Base-by-base conservation (phyloP, 2,888 invertebrate genomes). In the Phaedon cochleariae region DNA sequence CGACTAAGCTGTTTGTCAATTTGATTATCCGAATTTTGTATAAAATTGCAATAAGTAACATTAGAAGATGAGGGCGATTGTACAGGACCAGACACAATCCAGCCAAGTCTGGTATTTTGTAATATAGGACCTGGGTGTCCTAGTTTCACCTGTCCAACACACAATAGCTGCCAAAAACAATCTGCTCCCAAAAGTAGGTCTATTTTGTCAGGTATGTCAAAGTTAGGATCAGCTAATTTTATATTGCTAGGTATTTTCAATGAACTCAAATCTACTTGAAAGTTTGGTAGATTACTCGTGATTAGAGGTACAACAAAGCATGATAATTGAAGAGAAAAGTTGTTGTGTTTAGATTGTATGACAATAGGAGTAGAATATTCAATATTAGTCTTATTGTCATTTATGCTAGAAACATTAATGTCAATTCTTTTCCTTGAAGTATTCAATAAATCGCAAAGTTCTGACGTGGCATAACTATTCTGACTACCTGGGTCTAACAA, bases 41-140 rank as follows among this genome's bases (percentile, higher is more conserved):
- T 26, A 6, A 26, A 26, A 34, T 34, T 34, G 10, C 31, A 34
- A 26, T 26, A 26, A 9, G 1, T 5, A 5, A 10, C 10, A 1
- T 5, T 9, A 5, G 6, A 10, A 34, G 10, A 34, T 5, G 10
- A 7, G 9, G 48, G 9, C 5, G 15, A 4, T 15, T 18, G 48
- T 48, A n/a, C 2, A 21, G n/a, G 37, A 12, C 68, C 59, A 9
- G 52, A 46, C 6, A 68, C 37, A 17, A 62, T 59, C 55, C 65
- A 65, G 9, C 65, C 69, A 21, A 69, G 48, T 26, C 54, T 45
- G 12, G 51, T 69, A 10, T 69, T 67, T 65, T 69, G 69, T 54
- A 67, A 51, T 37, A 61, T n/a, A 7, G 26, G 26, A 5, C 26
- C 26, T 3, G 3, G 7, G 7, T 26, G 3, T 7, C 4, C 3